A percentile compares a stretch with the other conserved stretches of the same genome.
Evolutionary conservation across 2,888 invertebrate species (phyloP).

Genomic region (Lasioglossum vierecki): DNA sequence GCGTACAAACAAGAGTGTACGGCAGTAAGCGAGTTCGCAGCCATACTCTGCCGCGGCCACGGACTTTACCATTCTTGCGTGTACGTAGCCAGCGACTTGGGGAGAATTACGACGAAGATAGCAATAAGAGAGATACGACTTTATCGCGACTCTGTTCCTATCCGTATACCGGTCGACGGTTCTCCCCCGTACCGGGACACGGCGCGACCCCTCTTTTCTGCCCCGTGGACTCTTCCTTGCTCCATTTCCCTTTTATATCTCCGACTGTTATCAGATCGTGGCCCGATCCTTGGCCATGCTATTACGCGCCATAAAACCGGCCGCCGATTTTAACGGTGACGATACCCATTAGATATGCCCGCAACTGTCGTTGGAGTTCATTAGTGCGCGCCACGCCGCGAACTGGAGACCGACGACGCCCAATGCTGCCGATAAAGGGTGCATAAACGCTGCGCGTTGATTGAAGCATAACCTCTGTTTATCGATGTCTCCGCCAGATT

Average conservation of each 20-base stretch:
- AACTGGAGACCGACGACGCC: background rate
- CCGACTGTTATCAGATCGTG: slow-evolving; percentile 49
- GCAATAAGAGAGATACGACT: slow-evolving; percentile 80
- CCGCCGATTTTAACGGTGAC: slow-evolving; percentile 35
- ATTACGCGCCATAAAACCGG: slow-evolving; percentile 32
- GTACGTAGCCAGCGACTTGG: slow-evolving; percentile 69
- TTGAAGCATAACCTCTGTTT: slow-evolving; percentile 15
- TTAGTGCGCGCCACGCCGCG: slow-evolving; percentile 11
- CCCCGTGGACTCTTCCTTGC: slow-evolving; percentile 34
- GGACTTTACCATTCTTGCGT: slow-evolving; percentile 78
- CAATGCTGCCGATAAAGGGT: background rate
- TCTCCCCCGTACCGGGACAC: slow-evolving; percentile 15
- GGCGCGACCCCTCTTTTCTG: slow-evolving; percentile 40
- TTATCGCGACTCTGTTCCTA: slow-evolving; percentile 71
- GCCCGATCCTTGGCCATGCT: slow-evolving; percentile 29
- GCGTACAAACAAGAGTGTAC: slow-evolving; percentile 35
- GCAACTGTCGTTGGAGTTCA: slow-evolving; percentile 27
- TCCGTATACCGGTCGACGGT: slow-evolving; percentile 45
- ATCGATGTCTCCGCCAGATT: background rate
- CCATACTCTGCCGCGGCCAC: slow-evolving; percentile 43
- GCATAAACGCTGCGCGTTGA: background rate
- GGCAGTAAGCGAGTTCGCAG: slow-evolving; percentile 22
- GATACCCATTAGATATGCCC: slow-evolving; percentile 24
- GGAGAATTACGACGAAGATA: slow-evolving; percentile 80
- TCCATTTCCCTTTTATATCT: slow-evolving; percentile 53